Conservation (phyloP, 2,797 vertebrate species). For the Neosalanx taihuensis region DNA sequence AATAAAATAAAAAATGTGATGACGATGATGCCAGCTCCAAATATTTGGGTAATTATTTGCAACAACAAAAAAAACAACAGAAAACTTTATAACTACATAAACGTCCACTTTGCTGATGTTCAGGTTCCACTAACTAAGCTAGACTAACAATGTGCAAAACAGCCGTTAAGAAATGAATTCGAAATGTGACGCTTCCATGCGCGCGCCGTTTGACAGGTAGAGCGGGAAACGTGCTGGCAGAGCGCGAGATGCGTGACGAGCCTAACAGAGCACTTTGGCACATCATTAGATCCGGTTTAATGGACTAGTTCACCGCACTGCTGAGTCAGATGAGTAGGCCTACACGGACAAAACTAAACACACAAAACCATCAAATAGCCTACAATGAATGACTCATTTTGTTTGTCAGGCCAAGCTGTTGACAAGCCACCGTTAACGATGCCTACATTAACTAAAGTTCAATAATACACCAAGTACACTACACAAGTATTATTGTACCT, state of each 20-base stretch:
- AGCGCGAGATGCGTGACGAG: neutral
- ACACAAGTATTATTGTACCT: no score
- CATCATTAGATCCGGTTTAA: no score
- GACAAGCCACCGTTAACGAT: no score
- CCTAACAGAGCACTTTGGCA: neutral
- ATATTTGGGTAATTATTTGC: neutral
- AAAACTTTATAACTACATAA: neutral
- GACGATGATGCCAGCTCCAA: neutral
- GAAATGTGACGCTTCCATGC: neutral
- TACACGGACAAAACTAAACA: no score
- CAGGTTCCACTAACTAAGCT: neutral
- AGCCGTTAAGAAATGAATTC: neutral
- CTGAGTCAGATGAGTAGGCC: no score
- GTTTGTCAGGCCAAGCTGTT: no score
- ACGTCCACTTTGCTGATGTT: neutral
- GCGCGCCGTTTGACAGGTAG: neutral
- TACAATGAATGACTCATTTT: no score
- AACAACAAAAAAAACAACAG: neutral
- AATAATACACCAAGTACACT: no score
- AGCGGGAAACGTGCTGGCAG: neutral
- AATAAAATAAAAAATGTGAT: neutral
- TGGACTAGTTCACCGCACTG: no score
- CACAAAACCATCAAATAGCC: no score
- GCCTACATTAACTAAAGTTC: no score
- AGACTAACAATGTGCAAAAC: no score